These are phyloP conservation scores for Planococcus citri DNA, from an alignment of 1,140 invertebrate genomes.

Conservation along the genomic window DNA sequence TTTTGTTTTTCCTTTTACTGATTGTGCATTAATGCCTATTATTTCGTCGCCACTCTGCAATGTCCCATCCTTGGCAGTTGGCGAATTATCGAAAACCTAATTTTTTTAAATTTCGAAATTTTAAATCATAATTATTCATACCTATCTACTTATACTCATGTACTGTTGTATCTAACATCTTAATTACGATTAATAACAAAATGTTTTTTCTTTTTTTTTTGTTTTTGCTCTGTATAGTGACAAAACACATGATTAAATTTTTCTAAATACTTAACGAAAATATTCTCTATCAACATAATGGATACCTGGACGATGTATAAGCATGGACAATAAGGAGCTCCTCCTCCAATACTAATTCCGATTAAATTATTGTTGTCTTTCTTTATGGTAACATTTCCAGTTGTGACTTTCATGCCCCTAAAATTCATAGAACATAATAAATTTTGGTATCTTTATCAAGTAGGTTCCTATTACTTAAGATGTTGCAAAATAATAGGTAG, in stretches of 20 bases:
- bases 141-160: too few species aligned
- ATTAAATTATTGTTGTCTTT: constrained; percentile 94
- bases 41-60: constrained; percentile 93
- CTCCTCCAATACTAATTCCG: constrained; percentile 94
- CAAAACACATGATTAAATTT: too few species aligned
- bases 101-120: neutral
- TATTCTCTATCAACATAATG: neutral
- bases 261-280: too few species aligned
- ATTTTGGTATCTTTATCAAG: too few species aligned
- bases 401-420: constrained; percentile 95
- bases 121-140: neutral
- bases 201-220: neutral
- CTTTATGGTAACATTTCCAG: constrained; percentile 75
- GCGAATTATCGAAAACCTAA: constrained; percentile 93
- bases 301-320: constrained; percentile 79
- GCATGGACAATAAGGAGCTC: constrained; percentile 90
- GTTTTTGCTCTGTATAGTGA: too few species aligned
- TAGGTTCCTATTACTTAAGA: too few species aligned
- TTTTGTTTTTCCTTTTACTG: constrained; percentile 93
- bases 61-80: constrained; percentile 77
- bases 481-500: too few species aligned
- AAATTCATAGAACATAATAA: constrained; percentile 27
- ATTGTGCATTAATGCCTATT: constrained; percentile 78
- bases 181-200: neutral
- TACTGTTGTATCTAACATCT: neutral